Evolutionary conservation across 2,797 vertebrate genomes (phyloP), one percentile per base, ranked within the genome.

Genomic region (Zenarchopterus dispar): DNA sequence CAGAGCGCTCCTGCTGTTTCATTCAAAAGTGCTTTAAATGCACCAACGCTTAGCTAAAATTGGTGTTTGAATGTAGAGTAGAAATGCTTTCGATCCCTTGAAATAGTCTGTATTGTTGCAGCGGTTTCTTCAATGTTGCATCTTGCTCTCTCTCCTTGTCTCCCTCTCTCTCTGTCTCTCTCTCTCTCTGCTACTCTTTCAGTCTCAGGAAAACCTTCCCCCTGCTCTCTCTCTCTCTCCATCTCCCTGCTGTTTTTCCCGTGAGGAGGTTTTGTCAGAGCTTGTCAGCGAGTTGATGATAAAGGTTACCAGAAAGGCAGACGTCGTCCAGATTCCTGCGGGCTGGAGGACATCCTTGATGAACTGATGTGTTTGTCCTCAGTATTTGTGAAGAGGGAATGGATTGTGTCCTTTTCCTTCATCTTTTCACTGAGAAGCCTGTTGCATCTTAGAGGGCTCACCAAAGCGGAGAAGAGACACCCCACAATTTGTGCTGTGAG

Each of bases 401-500:
- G 24, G 6, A 45, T 43, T 15, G 15, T 42, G 19, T 24, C 15
- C 10, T 0, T 24, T 18, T 43, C 22, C 39, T 1, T n/a, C 8
- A 11, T 9, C 16, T 48, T n/a, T 39, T 16, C 42, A 2, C 4
- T n/a, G 3, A 44, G 52, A 31, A 19, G 60, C 63, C 26, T 56
- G 67, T 63, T 54, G 61, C 24, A 2, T 19, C 15, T 58, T 4
- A 0, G 11, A 63, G 5, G 60, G 13, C 28, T 8, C 56, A 19
- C 18, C 0, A 10, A 51, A 13, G 41, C 44, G 17, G 3, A 22
- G 31, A 42, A 19, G 10, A 21, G 44, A 51, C 4, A 17, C n/a
- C 16, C 33, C 13, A 15, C 55, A 8, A 56, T 31, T 43, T 52
- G 2, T 33, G 44, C 61, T 43, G 64, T 65, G 19, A 78, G 64